These are phyloP conservation scores for Andrena fulva DNA, from an alignment of 2,888 invertebrate genomes.

Conservation along the genomic window DNA sequence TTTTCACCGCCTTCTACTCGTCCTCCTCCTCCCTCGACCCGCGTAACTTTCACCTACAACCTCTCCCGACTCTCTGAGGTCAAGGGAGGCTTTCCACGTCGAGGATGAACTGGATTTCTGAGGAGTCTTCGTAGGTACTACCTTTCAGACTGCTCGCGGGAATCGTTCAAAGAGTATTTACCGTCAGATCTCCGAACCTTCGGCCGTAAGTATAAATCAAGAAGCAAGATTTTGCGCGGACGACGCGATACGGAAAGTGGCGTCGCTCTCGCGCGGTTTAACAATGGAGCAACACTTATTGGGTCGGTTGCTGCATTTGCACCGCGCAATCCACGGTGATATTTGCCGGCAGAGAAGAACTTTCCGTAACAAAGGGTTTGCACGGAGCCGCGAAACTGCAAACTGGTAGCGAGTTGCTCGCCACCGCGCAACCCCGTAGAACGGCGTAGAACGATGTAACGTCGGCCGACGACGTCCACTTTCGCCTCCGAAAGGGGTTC, in stretches of 20 bases:
- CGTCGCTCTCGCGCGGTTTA: slow-evolving; percentile 47
- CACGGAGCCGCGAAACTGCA: slow-evolving; percentile 15
- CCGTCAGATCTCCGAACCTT: too few species aligned
- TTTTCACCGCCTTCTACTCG: slow-evolving; percentile 11
- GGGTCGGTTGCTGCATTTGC: slow-evolving; percentile 56
- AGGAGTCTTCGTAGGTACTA: neutral
- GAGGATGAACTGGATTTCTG: slow-evolving; percentile 9
- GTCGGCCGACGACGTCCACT: slow-evolving; percentile 60
- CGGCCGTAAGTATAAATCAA: too few species aligned
- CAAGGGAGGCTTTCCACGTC: slow-evolving; percentile 28
- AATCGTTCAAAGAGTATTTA: too few species aligned
- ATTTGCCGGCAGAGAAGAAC: slow-evolving; percentile 37
- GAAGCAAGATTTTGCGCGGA: too few species aligned
- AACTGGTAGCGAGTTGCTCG: slow-evolving; percentile 35
- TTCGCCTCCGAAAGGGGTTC: slow-evolving; percentile 40
- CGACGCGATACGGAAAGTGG: neutral
- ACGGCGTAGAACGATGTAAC: slow-evolving; percentile 35
- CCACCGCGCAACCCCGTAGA: neutral
- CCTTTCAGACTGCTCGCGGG: too few species aligned
- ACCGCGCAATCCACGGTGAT: slow-evolving; percentile 23
- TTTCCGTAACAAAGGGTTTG: slow-evolving; percentile 53
- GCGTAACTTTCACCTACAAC: slow-evolving; percentile 43
- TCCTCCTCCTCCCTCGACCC: too few species aligned
- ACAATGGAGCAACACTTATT: slow-evolving; percentile 63
- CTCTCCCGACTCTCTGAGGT: slow-evolving; percentile 18